Base-by-base conservation (phyloP, 2,113 vertebrate species). In the Ammodytes dubius region DNA sequence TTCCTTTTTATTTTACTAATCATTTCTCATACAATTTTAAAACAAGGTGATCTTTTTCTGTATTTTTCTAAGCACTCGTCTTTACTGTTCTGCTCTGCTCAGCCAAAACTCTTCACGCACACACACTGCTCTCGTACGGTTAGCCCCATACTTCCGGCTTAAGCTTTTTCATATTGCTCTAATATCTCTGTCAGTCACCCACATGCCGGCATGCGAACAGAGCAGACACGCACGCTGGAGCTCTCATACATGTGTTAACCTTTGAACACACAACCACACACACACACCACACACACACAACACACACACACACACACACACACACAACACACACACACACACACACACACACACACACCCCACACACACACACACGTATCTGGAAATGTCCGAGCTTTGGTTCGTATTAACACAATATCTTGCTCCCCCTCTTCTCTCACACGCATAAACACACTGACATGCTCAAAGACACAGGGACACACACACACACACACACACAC, bases 401-500 rank as follows among this genome's bases (percentile, higher is more conserved):
- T 82, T 65, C 11, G 68, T 56, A 78, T 88, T 90, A 85, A 84
- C 84, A 76, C 71, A 84, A 82, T 89, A 88, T 84, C 79, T 87
- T 17, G 39, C 78, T 88, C 70, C 78, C 87, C 70, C 52, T 71
- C 73, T 35, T 59, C 74, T 81, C 67, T 80, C 70, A 83, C 89
- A 87, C 82, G 70, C 86, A 88, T 65, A 86, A 70, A 79, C 81
- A 69, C 43, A 50, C 60, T 39, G 69, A 79, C 78, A 63, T 80
- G 67, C 49, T 42, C 27, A 50, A 43, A 12, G 50, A 82, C 63
- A 71, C 54, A 87, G 27, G 27, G 27, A 27, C 40, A 72, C 65
- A 71, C 79, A 82, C 65, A 27, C 71, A 71, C 79, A 82, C 65
- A 27, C 71, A 27, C 46, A 50, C 27, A 50, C 49, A 12, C 56